Base-by-base conservation (phyloP, 1,140 invertebrate species). In the Ceratina calcarata region DNA sequence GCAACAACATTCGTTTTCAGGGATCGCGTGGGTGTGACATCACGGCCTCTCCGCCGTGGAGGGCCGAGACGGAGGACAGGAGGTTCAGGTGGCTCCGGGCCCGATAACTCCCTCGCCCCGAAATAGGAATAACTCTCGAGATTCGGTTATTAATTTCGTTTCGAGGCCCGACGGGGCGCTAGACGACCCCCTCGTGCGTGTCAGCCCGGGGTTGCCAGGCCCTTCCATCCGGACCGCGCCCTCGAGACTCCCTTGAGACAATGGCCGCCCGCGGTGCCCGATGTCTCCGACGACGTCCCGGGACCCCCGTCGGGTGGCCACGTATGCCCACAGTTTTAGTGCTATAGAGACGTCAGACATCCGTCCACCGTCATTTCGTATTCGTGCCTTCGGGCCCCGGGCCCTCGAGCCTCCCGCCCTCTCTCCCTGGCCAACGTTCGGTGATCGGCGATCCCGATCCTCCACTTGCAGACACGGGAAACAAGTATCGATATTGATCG, bases 261-360 rank as follows among this genome's bases (percentile, higher is more conserved):
- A 92, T 92, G 91, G 90, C 88, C 91, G 89, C 91, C 91, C 78
- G 91, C 86, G 87, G 91, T 83, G 91, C 85, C 88, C 73, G 89
- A 92, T 92, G 91, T 92, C 91, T 91, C 91, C 91, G 90, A 90
- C 91, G 90, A 91, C 91, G 91, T 92, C 91, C 91, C 91, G 83
- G 70, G 88, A 92, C 91, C 91, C 91, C 91, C 89, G 89, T 84
- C 68, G 91, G 60, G 90, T 88, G 62, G 90, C 88, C 86, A 89
- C 91, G 90, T 90, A 87, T 87, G 88, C 87, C 65, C 84, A 68
- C 84, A 64, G 78, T 88, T 91, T 90, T 91, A 89, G 88, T 89
- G 72, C 88, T 92, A 92, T 92, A 92, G 91, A 92, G 91, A 92
- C 88, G 91, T 92, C 91, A 92, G 91, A 92, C 91, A 92, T 91